Evolutionary conservation across 2,113 vertebrate genomes (phyloP).

Genomic region (Strix aluco): DNA sequence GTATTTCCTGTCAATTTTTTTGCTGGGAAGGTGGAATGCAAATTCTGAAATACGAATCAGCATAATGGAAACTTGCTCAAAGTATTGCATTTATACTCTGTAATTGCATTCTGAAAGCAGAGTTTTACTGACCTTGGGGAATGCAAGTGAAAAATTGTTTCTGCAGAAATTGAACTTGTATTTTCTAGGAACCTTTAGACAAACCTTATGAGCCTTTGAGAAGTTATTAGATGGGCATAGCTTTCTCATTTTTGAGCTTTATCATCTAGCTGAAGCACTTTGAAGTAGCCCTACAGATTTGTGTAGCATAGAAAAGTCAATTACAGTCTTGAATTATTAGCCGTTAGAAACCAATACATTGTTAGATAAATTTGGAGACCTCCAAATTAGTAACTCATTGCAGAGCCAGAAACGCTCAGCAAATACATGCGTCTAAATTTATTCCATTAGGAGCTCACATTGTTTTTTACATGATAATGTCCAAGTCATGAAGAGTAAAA

Average conservation of each 20-base stretch:
- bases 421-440: neutral
- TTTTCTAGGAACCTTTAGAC: constrained; percentile 24
- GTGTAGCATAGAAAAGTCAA: neutral
- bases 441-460: neutral
- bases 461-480: neutral
- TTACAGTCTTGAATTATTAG: neutral
- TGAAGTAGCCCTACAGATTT: constrained; percentile 2
- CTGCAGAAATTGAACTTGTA: neutral
- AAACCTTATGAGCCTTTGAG: constrained; percentile 7
- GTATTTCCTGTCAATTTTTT: neutral
- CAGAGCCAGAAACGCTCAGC: neutral
- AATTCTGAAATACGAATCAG: neutral
- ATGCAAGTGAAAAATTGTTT: neutral
- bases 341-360: neutral
- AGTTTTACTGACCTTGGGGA: constrained; percentile 18
- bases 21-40: neutral
- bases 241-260: constrained; percentile 27
- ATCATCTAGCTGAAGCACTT: neutral
- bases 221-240: neutral
- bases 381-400: neutral
- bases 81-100: neutral
- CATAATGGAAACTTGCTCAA: neutral
- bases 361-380: neutral
- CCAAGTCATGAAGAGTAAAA: neutral
- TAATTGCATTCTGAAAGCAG: neutral